Conservation (phyloP, 35 echinoderm and acorn worm species). For the Patiria miniata region DNA sequence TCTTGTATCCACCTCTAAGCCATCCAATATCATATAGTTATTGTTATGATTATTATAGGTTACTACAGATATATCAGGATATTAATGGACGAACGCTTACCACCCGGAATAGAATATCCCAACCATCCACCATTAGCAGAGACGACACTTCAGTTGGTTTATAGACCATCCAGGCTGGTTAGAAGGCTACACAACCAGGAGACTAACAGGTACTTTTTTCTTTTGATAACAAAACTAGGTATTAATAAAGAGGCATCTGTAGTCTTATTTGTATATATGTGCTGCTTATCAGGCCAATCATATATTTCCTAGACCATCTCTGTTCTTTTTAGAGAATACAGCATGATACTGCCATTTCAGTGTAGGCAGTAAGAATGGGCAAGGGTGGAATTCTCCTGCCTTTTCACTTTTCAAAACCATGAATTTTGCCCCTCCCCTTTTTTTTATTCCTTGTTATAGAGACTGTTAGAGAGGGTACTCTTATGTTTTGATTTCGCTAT, state of each 20-base stretch:
- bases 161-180: conserved; percentile 48
- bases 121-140: conserved; percentile 49
- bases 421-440: too few relatives aligned
- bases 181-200: not conserved
- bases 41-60: conserved; percentile 43
- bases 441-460: too few relatives aligned
- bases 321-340: not conserved
- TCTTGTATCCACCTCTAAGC: too few relatives aligned
- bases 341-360: not conserved
- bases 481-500: too few relatives aligned
- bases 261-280: too few relatives aligned
- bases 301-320: not conserved
- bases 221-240: too few relatives aligned
- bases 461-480: too few relatives aligned
- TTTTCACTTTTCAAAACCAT: too few relatives aligned
- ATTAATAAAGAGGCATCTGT: too few relatives aligned
- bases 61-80: conserved; percentile 51
- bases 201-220: conserved; percentile 17
- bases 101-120: conserved; percentile 54
- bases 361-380: too few relatives aligned
- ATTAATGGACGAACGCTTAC: conserved; percentile 66
- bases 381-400: too few relatives aligned
- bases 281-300: not conserved
- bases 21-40: too few relatives aligned
- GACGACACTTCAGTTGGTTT: conserved; percentile 51